These are phyloP conservation scores for Pica pica DNA, from an alignment of 2,113 vertebrate species.

Conservation along the genomic window DNA sequence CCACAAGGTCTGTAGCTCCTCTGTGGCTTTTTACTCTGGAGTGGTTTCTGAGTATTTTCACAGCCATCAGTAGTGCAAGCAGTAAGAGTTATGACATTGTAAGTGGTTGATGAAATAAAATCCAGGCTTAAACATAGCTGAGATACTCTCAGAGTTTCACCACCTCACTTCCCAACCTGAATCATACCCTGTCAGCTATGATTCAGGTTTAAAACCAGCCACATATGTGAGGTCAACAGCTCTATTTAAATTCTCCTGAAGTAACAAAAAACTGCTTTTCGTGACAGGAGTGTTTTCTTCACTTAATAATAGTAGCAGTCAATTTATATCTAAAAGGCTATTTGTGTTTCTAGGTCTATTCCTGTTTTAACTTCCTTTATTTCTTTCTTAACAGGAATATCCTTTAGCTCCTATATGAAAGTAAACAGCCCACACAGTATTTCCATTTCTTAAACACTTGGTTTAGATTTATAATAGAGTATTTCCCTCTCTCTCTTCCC, in stretches of 20 bases:
- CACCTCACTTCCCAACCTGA: not conserved
- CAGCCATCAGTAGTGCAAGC: not conserved
- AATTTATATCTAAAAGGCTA: not conserved
- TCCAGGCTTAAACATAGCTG: not conserved
- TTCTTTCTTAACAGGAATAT: not conserved
- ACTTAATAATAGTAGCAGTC: not conserved
- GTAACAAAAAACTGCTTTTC: not conserved
- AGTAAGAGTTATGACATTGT: not conserved
- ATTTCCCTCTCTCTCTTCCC: not conserved
- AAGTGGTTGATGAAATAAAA: not conserved
- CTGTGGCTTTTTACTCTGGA: not conserved
- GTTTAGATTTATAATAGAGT: not conserved
- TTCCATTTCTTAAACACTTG: not conserved
- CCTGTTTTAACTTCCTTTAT: not conserved
- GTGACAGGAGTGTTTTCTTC: not conserved
- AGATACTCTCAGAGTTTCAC: not conserved
- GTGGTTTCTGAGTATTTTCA: not conserved
- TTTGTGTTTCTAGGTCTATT: not conserved
- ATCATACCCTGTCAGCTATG: not conserved
- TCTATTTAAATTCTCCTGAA: not conserved
- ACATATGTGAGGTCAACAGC: not conserved
- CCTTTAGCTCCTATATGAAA: not conserved
- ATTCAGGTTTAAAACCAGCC: not conserved
- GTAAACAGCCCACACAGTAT: not conserved
- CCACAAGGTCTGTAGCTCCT: not conserved